Evolutionary conservation across 2,888 invertebrate genomes (phyloP).

Genomic region (Cyrtodaria siliqua): DNA sequence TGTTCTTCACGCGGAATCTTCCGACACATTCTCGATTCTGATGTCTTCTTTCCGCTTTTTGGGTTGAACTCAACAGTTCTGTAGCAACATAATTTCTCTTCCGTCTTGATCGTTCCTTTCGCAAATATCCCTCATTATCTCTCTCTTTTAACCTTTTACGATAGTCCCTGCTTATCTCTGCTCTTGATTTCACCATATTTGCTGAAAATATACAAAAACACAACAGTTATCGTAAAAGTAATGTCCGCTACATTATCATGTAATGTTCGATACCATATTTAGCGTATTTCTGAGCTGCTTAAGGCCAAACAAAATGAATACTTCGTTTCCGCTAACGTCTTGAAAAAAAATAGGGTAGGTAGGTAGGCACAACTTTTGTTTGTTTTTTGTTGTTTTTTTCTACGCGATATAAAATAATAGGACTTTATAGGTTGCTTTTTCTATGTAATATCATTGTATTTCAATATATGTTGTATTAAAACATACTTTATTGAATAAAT

Average conservation of each 20-base stretch:
- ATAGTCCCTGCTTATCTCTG: slow-evolving; percentile 33
- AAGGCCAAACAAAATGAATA: not conserved
- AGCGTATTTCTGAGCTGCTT: no score
- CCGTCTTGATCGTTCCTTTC: slow-evolving; percentile 23
- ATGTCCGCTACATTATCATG: slow-evolving; percentile 13
- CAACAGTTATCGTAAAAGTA: not conserved
- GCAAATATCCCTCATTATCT: slow-evolving; percentile 32
- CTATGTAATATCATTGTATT: no score
- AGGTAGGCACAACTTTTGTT: no score
- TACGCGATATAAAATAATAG: no score
- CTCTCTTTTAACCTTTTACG: slow-evolving; percentile 12
- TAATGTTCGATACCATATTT: slow-evolving; percentile 13
- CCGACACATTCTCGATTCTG: slow-evolving; percentile 9
- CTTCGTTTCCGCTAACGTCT: no score
- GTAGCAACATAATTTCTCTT: slow-evolving; percentile 25
- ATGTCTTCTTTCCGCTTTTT: slow-evolving; percentile 12
- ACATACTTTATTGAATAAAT: no score
- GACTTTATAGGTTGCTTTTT: no score
- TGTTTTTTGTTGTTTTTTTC: no score
- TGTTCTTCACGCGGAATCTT: slow-evolving; percentile 13
- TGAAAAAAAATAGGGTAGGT: no score
- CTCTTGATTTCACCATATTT: slow-evolving; percentile 33
- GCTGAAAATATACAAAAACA: no score
- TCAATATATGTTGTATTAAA: no score
- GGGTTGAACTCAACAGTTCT: not conserved